phyloP scores from a whole-genome alignment of 2,797 vertebrate genomes.

The Intellagama lesueurii region DNA sequence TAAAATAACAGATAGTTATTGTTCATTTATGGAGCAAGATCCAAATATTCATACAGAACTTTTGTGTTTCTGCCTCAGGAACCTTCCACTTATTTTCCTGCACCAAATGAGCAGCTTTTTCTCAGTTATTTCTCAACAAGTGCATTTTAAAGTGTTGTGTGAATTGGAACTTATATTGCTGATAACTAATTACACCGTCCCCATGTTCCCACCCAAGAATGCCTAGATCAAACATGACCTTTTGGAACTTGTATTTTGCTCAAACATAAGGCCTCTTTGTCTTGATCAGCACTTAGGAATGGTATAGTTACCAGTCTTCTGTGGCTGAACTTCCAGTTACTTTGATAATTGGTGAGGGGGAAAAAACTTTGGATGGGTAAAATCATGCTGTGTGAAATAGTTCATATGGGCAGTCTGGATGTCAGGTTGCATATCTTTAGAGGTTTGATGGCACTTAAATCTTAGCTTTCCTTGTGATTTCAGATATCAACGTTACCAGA shows the following conservation, averaged over 20 bases:
- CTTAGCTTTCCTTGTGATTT: not conserved
- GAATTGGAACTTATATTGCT: no score
- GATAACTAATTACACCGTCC: not conserved
- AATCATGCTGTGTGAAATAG: not conserved
- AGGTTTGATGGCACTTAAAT: not conserved
- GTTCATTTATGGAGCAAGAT: not conserved
- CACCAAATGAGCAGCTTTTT: not conserved
- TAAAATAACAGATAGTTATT: no score
- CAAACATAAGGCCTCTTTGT: not conserved
- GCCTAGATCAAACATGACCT: not conserved
- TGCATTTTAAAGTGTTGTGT: no score
- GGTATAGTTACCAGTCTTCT: not conserved
- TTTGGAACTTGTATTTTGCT: not conserved
- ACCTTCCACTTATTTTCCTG: not conserved
- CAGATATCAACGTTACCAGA: not conserved
- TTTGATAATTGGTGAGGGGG: not conserved
- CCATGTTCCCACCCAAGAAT: not conserved
- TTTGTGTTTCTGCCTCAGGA: not conserved
- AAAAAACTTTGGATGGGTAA: not conserved
- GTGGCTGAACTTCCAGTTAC: not conserved
- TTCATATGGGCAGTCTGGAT: not conserved
- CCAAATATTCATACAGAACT: no score
- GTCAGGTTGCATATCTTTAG: not conserved
- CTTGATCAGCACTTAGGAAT: not conserved
- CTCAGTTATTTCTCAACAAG: no score